Evolutionary conservation across 2,888 invertebrate species (phyloP).

Genomic region (Emmelina monodactyla): DNA sequence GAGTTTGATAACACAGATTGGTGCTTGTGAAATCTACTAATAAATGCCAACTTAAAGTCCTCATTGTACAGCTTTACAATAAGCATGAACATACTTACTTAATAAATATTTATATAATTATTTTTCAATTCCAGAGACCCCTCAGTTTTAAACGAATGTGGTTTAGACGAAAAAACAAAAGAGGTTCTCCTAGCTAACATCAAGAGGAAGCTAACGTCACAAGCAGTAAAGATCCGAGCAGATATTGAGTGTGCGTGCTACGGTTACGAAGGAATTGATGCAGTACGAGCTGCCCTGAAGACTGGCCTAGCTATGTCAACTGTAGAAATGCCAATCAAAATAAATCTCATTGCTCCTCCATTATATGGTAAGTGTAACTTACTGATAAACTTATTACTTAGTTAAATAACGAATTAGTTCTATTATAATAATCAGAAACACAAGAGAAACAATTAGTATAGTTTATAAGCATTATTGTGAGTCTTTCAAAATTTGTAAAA

Average conservation of each 20-base stretch:
- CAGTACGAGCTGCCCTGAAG: slow-evolving; percentile 91
- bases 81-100: too few species aligned
- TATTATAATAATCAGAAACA: too few species aligned
- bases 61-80: too few species aligned
- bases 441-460: too few species aligned
- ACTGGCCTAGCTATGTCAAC: slow-evolving; percentile 91
- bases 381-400: too few species aligned
- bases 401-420: too few species aligned
- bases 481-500: too few species aligned
- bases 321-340: slow-evolving; percentile 95
- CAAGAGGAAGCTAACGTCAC: slow-evolving; percentile 94
- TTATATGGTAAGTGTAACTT: slow-evolving; percentile 73
- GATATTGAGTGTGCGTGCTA: slow-evolving; percentile 57
- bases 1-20: too few species aligned
- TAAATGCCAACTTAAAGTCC: too few species aligned
- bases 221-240: slow-evolving; percentile 63
- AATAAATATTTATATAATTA: too few species aligned
- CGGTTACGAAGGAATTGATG: slow-evolving; percentile 97
- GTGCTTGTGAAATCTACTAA: too few species aligned
- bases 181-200: slow-evolving; percentile 94
- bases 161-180: slow-evolving; percentile 90
- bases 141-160: slow-evolving; percentile 93
- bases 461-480: too few species aligned
- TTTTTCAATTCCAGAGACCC: slow-evolving; percentile 76
- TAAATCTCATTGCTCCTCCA: slow-evolving; percentile 98